Percentiles rank a stretch among this genome's conserved stretches.
These are phyloP conservation scores for Calosoma granatense DNA, from an alignment of 1,140 invertebrate genomes.

Conservation along the genomic window DNA sequence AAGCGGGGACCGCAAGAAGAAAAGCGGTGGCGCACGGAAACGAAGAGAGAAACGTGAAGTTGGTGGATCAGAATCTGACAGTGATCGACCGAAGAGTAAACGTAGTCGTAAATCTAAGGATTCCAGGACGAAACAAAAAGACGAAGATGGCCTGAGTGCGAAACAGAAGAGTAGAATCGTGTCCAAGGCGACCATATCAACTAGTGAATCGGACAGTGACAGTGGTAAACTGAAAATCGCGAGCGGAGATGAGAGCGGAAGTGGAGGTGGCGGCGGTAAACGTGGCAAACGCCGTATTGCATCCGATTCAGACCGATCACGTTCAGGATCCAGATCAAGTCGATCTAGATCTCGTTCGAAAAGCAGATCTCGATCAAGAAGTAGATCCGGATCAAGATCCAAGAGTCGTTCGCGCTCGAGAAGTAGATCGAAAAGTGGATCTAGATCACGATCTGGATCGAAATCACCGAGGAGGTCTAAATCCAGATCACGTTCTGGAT, in stretches of 20 bases:
- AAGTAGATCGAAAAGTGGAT: conserved; percentile 20
- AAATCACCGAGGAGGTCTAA: conserved; percentile 26
- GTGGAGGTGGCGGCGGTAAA: conserved; percentile 35
- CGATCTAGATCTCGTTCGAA: conserved; percentile 32
- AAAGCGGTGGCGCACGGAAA: conserved; percentile 29
- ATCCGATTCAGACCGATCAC: conserved; percentile 36
- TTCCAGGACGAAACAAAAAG: conserved; percentile 32
- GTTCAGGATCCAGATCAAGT: conserved; percentile 22
- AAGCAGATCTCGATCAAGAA: conserved; percentile 25
- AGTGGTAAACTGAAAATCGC: conserved; percentile 48
- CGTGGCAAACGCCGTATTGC: conserved; percentile 34
- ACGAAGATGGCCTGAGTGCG: conserved; percentile 57
- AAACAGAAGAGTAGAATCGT: conserved; percentile 83
- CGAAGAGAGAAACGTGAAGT: conserved; percentile 32
- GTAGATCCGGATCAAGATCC: conserved; percentile 1
- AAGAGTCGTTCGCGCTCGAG: conserved; percentile 25
- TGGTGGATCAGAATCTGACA: conserved; percentile 48
- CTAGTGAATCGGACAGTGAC: conserved; percentile 84
- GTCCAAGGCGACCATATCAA: conserved; percentile 92
- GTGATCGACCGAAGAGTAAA: conserved; percentile 50
- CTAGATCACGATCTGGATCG: conserved; percentile 20
- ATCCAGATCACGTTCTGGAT: conserved; percentile 23
- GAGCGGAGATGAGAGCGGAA: conserved; percentile 47
- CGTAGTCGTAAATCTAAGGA: conserved; percentile 37
- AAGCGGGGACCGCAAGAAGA: conserved; percentile 31